These are phyloP conservation scores for Eunapius fragilis DNA, from an alignment of 37 sponge, comb jelly and placozoan genomes.

Conservation along the genomic window DNA sequence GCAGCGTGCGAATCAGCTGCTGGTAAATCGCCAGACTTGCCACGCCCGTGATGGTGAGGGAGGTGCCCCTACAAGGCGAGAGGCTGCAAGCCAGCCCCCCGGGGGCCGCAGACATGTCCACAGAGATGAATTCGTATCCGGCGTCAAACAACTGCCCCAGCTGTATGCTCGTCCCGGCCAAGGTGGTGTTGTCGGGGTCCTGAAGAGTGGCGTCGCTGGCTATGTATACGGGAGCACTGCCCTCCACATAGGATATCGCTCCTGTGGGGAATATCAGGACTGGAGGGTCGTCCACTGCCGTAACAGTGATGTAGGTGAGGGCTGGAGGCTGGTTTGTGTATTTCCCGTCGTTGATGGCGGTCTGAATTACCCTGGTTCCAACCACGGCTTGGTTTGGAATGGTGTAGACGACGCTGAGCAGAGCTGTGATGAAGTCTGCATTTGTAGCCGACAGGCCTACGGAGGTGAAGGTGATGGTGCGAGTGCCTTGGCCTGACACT, in stretches of 20 bases:
- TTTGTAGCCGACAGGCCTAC: slow-evolving; percentile 9
- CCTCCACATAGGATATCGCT: slow-evolving; percentile 43
- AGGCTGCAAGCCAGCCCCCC: slow-evolving; percentile 36
- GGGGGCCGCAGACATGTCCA: slow-evolving; percentile 22
- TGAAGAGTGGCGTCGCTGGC: slow-evolving; percentile 6
- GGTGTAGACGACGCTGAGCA: slow-evolving; percentile 31
- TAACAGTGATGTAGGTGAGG: slow-evolving; percentile 24
- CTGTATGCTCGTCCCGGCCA: slow-evolving; percentile 15
- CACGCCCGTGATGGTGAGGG: slow-evolving; percentile 43
- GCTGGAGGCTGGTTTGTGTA: slow-evolving; percentile 21
- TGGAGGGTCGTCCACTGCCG: slow-evolving; percentile 58
- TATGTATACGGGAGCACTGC: slow-evolving; percentile 15
- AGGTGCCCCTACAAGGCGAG: slow-evolving; percentile 38
- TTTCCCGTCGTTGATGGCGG: slow-evolving; percentile 53
- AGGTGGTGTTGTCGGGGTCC: slow-evolving; percentile 55
- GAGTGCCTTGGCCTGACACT: slow-evolving; percentile 15
- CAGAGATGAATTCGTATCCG: slow-evolving; percentile 43
- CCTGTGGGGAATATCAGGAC: slow-evolving; percentile 29
- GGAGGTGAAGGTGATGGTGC: background rate
- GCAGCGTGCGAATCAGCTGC: slow-evolving; percentile 36
- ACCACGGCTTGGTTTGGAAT: slow-evolving; percentile 49
- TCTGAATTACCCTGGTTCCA: slow-evolving; percentile 27
- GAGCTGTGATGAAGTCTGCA: slow-evolving; percentile 19
- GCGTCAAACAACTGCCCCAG: slow-evolving; percentile 56
- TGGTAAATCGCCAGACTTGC: slow-evolving; percentile 29